These are phyloP conservation scores for Chaetodon trifasciatus DNA, from an alignment of 2,797 vertebrate genomes.

Conservation along the genomic window DNA sequence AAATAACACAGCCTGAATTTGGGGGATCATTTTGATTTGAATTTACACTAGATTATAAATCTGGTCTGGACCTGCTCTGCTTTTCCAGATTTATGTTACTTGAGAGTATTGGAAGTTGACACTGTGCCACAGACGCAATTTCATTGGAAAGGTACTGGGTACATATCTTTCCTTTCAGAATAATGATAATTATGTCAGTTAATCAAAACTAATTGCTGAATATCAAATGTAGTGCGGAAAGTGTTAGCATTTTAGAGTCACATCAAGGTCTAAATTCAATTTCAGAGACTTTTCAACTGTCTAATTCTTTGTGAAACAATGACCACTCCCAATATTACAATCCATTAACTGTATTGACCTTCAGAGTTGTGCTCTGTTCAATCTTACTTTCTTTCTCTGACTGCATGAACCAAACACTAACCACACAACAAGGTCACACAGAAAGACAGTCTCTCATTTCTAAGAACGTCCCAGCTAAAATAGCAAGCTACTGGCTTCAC, in stretches of 20 bases:
- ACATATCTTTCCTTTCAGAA: background rate
- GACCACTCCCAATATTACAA: background rate
- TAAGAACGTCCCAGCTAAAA: slow-evolving; percentile 55
- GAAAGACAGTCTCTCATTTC: slow-evolving; percentile 46
- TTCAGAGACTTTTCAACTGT: background rate
- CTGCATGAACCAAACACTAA: slow-evolving; percentile 29
- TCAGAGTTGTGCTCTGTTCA: slow-evolving; percentile 14
- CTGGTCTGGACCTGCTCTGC: no score
- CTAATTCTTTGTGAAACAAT: slow-evolving; percentile 2
- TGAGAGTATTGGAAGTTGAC: background rate
- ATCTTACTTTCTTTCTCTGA: slow-evolving; percentile 4
- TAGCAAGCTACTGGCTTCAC: slow-evolving; percentile 58
- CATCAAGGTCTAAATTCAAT: background rate
- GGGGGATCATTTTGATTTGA: background rate
- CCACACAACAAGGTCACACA: slow-evolving; percentile 48
- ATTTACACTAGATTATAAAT: background rate
- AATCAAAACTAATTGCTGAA: background rate
- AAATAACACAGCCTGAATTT: no score
- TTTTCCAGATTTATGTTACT: no score
- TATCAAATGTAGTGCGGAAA: background rate
- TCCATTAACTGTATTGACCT: slow-evolving; percentile 1
- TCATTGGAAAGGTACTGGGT: background rate
- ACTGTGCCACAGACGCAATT: background rate
- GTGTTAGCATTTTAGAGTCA: background rate
- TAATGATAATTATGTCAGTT: background rate